Conservation (phyloP, 2,888 invertebrate species). For the Pterobdella sp. region DNA sequence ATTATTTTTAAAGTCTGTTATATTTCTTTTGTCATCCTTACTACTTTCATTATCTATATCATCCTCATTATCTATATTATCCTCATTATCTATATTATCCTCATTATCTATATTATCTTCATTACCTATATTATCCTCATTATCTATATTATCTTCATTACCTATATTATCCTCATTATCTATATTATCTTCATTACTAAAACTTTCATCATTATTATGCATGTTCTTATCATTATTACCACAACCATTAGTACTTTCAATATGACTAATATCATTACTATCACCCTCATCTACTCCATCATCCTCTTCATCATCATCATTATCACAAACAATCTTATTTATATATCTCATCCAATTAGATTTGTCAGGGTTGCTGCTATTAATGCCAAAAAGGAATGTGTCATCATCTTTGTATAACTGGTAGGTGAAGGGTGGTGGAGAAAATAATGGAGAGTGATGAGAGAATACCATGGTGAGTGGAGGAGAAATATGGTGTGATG, state of each 20-base stretch:
- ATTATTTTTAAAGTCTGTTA: too few species aligned
- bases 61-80: too few species aligned
- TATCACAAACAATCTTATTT: neutral
- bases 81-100: neutral
- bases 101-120: neutral
- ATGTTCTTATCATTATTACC: neutral
- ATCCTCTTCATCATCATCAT: neutral
- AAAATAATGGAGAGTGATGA: too few species aligned
- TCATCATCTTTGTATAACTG: neutral
- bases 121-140: neutral
- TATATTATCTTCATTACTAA: neutral
- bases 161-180: neutral
- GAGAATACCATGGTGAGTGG: neutral
- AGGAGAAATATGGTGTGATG: neutral
- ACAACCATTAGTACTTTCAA: neutral
- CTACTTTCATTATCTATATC: too few species aligned
- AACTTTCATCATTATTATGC: neutral
- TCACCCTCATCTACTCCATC: neutral
- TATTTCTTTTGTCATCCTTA: too few species aligned
- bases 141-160: neutral
- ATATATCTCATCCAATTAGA: slow-evolving; percentile 6
- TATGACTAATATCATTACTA: slow-evolving; percentile 2
- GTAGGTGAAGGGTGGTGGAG: too few species aligned
- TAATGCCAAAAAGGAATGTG: neutral
- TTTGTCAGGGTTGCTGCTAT: neutral